Evolutionary conservation across 1,140 invertebrate genomes (phyloP).

Genomic region (Pseudachorutes palmiensis): DNA sequence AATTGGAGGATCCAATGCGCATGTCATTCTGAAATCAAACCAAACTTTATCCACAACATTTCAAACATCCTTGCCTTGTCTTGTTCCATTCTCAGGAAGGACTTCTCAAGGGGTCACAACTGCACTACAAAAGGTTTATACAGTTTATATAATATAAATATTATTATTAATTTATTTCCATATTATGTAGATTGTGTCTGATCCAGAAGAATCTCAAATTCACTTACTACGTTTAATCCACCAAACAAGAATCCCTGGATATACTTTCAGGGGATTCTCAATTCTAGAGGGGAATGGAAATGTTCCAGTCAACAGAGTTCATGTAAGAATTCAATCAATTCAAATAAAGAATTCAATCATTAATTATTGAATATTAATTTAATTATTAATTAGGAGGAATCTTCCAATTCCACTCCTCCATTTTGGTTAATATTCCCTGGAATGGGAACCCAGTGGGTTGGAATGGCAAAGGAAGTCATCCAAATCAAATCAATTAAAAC

Average conservation of each 20-base stretch:
- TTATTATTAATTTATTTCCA: too few species aligned
- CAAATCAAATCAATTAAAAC: constrained; percentile 65
- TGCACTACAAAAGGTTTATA: too few species aligned
- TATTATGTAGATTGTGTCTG: not conserved
- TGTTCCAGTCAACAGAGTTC: not conserved
- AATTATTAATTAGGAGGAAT: not conserved
- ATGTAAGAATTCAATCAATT: not conserved
- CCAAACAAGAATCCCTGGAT: too few species aligned
- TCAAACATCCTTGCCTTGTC: constrained; percentile 29
- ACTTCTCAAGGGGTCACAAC: constrained; percentile 49
- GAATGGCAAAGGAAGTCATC: constrained; percentile 81
- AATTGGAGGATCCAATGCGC: constrained; percentile 55
- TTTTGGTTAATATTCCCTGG: constrained; percentile 91
- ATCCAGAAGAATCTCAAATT: not conserved
- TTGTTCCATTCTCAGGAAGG: constrained; percentile 46
- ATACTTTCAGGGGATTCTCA: not conserved
- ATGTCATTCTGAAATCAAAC: constrained; percentile 45
- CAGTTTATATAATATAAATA: too few species aligned
- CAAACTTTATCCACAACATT: not conserved
- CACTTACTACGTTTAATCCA: not conserved
- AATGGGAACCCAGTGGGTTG: constrained; percentile 93
- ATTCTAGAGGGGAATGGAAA: not conserved
- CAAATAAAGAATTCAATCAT: not conserved
- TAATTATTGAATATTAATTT: not conserved
- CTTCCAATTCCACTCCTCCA: not conserved